Conservation (phyloP, 2,797 vertebrate species). For the Urosaurus nigricauda region DNA sequence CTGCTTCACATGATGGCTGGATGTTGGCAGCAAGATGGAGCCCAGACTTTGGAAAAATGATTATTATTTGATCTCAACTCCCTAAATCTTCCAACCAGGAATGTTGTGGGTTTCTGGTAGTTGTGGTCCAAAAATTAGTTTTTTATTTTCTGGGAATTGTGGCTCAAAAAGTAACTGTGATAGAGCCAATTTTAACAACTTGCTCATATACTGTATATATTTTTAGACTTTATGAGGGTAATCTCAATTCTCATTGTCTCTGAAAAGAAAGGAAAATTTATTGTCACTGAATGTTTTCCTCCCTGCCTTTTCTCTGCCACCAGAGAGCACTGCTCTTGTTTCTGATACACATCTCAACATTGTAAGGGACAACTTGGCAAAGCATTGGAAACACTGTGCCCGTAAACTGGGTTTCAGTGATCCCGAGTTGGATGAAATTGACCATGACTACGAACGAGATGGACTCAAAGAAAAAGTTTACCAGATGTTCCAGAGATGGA, state of each 20-base stretch:
- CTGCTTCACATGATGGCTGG: neutral
- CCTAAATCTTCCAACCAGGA: too few species aligned
- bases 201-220: neutral
- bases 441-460: slow-evolving; percentile 88
- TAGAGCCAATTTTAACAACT: too few species aligned
- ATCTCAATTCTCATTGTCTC: neutral
- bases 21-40: neutral
- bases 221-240: neutral
- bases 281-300: neutral
- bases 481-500: slow-evolving; percentile 93
- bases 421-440: slow-evolving; percentile 91
- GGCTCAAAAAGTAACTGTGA: neutral
- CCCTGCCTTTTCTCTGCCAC: slow-evolving; percentile 44
- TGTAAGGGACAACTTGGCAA: slow-evolving; percentile 86
- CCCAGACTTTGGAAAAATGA: too few species aligned
- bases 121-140: too few species aligned
- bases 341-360: slow-evolving; percentile 87
- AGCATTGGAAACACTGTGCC: slow-evolving; percentile 89
- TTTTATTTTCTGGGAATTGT: neutral
- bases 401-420: slow-evolving; percentile 86
- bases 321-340: slow-evolving; percentile 71
- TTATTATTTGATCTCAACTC: too few species aligned
- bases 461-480: slow-evolving; percentile 94
- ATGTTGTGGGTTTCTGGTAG: too few species aligned
- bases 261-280: neutral